Conservation (phyloP, 2,888 invertebrate genomes). For the Drosophila silvestris region DNA sequence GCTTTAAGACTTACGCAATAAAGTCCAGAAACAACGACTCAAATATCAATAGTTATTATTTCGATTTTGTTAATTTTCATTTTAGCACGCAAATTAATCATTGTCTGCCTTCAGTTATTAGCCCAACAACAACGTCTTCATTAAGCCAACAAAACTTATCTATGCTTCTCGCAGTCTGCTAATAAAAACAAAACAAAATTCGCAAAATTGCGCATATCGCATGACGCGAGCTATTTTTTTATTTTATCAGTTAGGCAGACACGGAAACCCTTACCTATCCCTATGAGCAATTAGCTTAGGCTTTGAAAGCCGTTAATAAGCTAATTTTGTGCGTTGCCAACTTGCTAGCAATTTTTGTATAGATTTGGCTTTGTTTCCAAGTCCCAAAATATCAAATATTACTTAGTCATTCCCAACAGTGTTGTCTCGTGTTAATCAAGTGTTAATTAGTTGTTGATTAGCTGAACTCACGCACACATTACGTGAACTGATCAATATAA, state of each 20-base stretch:
- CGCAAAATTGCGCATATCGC: conserved; percentile 25
- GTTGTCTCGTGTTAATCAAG: conserved; percentile 54
- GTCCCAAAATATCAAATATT: not conserved
- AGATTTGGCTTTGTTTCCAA: conserved; percentile 10
- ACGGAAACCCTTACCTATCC: conserved; percentile 49
- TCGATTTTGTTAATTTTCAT: not conserved
- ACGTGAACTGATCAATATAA: conserved; percentile 14
- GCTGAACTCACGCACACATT: conserved; percentile 40
- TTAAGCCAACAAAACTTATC: conserved; percentile 31
- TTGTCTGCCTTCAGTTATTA: conserved; percentile 17
- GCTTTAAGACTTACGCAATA: not conserved
- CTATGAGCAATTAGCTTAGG: conserved; percentile 31
- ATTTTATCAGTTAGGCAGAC: not conserved
- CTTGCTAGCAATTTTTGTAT: not conserved
- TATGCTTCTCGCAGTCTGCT: conserved; percentile 6
- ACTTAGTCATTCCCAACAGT: conserved; percentile 21
- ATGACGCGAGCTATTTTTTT: not conserved
- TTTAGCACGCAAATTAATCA: conserved; percentile 26
- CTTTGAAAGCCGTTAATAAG: conserved; percentile 15
- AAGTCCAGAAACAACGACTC: not conserved
- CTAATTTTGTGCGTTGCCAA: conserved; percentile 4
- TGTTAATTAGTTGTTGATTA: conserved; percentile 66
- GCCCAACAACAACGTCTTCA: conserved; percentile 1
- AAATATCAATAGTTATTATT: not conserved
- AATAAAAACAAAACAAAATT: conserved; percentile 17